These are phyloP conservation scores for Cynoglossus semilaevis DNA, from an alignment of 2,113 vertebrate species.

Conservation along the genomic window DNA sequence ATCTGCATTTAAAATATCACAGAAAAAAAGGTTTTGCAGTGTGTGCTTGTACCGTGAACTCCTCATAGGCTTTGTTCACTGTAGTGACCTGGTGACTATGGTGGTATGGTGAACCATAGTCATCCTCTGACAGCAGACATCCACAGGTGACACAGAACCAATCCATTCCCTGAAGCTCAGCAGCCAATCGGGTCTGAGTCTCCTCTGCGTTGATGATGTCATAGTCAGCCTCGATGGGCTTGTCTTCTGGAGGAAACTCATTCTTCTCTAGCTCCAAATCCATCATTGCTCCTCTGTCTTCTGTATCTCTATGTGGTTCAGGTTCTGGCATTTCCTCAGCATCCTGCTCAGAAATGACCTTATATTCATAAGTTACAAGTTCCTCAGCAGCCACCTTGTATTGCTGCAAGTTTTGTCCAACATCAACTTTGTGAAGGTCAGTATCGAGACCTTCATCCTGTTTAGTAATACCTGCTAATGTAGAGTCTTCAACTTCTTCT, in stretches of 20 bases:
- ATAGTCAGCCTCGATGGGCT: slow-evolving; percentile 73
- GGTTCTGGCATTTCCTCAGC: slow-evolving; percentile 65
- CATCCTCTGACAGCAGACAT: slow-evolving; percentile 81
- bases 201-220: slow-evolving; percentile 79
- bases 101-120: slow-evolving; percentile 79
- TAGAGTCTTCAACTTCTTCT: neutral
- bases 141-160: slow-evolving; percentile 87
- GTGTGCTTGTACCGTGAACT: slow-evolving; percentile 80
- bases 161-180: slow-evolving; percentile 79
- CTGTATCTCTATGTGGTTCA: slow-evolving; percentile 40
- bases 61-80: slow-evolving; percentile 81
- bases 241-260: slow-evolving; percentile 51
- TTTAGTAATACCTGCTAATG: slow-evolving; percentile 6
- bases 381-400: slow-evolving; percentile 37
- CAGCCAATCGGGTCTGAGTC: slow-evolving; percentile 72
- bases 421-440: slow-evolving; percentile 25
- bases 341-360: slow-evolving; percentile 80
- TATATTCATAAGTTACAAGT: slow-evolving; percentile 77
- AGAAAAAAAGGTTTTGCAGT: neutral
- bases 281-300: slow-evolving; percentile 14
- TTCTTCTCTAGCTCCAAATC: slow-evolving; percentile 23
- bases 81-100: slow-evolving; percentile 80
- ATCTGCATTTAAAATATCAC: too few species aligned
- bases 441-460: slow-evolving; percentile 3
- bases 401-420: slow-evolving; percentile 8